A percentile compares a stretch with the other conserved stretches of the same genome.
Conservation (phyloP, 2,797 vertebrate genomes). For the Neopelma chrysocephalum region DNA sequence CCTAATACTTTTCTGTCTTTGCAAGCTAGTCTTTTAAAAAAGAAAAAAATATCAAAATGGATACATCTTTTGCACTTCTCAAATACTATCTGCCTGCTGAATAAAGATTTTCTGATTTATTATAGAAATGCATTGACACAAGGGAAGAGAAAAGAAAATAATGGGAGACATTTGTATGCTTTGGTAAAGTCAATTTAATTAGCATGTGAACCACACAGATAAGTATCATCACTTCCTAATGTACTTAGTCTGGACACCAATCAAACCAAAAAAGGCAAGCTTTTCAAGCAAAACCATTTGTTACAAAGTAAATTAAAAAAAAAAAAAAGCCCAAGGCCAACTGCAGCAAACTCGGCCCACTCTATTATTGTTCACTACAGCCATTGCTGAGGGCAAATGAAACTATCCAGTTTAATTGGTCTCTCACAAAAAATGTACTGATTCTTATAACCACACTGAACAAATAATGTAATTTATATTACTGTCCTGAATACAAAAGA, state of each 20-base stretch:
- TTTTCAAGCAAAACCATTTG: constrained; percentile 19
- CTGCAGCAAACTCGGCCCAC: not conserved
- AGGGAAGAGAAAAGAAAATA: constrained; percentile 43
- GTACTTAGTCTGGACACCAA: constrained; percentile 31
- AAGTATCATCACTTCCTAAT: constrained; percentile 36
- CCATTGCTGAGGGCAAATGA: not conserved
- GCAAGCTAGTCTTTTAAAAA: not conserved
- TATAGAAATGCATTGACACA: constrained; percentile 1
- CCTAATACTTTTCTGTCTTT: not conserved
- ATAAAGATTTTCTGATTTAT: constrained; percentile 55
- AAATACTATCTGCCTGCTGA: constrained; percentile 10
- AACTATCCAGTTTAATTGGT: not conserved
- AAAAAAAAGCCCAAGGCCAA: not conserved
- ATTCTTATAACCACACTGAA: not conserved
- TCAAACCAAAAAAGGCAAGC: constrained; percentile 43
- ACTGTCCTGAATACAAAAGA: not conserved
- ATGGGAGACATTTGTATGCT: constrained; percentile 25
- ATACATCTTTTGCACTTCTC: not conserved
- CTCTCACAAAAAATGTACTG: not conserved
- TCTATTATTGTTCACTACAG: not conserved
- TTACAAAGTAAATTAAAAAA: not conserved
- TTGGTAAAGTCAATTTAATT: constrained; percentile 49
- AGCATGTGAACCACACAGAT: constrained; percentile 29
- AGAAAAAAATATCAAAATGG: not conserved
- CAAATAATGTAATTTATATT: not conserved